These are phyloP conservation scores for Trogon melanurus DNA, from an alignment of 2,113 vertebrate species.

Conservation along the genomic window DNA sequence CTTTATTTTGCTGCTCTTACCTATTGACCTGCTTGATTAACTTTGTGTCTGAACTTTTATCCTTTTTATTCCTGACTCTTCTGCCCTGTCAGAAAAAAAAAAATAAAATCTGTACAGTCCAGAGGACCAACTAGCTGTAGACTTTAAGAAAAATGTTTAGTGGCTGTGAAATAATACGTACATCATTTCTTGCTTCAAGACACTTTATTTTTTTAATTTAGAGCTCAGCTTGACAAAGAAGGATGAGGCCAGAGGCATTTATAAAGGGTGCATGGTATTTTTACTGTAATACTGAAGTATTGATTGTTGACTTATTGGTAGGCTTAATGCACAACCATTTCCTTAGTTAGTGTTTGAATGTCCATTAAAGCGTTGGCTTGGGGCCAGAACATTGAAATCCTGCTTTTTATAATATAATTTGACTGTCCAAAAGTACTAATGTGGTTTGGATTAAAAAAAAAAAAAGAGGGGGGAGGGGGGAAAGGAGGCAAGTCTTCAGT, in stretches of 20 bases:
- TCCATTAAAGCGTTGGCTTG: conserved; percentile 75
- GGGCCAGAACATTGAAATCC: conserved; percentile 70
- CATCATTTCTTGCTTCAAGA: conserved; percentile 44
- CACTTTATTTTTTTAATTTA: conserved; percentile 3
- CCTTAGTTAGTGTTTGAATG: conserved; percentile 76
- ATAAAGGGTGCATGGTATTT: conserved; percentile 66
- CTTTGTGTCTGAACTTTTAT: conserved; percentile 46
- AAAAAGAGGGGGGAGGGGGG: neutral
- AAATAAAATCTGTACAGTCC: neutral
- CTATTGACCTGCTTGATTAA: conserved; percentile 59
- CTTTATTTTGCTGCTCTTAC: conserved; percentile 33
- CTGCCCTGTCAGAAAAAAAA: conserved; percentile 23
- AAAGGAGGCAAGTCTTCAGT: neutral
- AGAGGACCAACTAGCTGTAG: conserved; percentile 7
- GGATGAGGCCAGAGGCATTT: conserved; percentile 57
- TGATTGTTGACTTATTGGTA: conserved; percentile 82
- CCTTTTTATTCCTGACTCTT: conserved; percentile 6
- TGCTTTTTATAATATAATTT: conserved; percentile 69
- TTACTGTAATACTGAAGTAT: conserved; percentile 78
- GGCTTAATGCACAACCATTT: conserved; percentile 79
- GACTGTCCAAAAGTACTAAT: conserved; percentile 65
- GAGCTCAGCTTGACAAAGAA: conserved; percentile 43
- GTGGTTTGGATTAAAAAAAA: conserved; percentile 65
- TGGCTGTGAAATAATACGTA: conserved; percentile 26
- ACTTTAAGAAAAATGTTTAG: conserved; percentile 1